phyloP scores from a whole-genome alignment of 2,113 vertebrate genomes.

The Platysteira castanea region DNA sequence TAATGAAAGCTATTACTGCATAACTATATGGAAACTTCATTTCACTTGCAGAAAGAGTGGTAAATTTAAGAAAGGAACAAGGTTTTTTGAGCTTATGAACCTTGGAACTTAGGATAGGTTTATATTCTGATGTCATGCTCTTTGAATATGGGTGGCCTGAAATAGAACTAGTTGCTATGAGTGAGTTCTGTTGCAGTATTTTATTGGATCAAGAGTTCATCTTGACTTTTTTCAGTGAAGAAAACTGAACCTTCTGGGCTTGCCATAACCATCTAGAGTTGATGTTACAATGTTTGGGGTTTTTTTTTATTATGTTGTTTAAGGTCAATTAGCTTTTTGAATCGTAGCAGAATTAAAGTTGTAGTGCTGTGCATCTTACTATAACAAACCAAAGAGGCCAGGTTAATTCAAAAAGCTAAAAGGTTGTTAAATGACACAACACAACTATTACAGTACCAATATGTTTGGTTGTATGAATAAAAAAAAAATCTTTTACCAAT shows the following conservation, averaged over 20 bases:
- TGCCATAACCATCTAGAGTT: neutral
- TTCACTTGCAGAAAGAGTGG: neutral
- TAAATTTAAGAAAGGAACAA: neutral
- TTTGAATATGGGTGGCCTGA: neutral
- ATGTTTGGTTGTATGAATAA: neutral
- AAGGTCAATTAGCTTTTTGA: neutral
- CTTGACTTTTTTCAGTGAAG: neutral
- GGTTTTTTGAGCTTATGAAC: neutral
- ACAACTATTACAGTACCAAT: neutral
- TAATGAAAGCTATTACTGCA: neutral
- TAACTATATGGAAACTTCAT: neutral
- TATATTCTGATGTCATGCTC: neutral
- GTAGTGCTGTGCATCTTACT: neutral
- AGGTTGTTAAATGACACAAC: neutral
- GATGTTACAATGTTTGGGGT: neutral
- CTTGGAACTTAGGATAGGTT: neutral
- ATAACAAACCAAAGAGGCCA: neutral
- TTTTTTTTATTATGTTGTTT: neutral
- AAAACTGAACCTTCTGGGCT: neutral
- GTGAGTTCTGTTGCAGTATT: neutral
- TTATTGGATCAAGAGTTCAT: neutral
- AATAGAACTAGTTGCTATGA: neutral
- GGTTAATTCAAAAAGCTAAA: neutral
- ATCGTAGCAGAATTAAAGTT: neutral
- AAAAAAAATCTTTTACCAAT: neutral